Evolutionary conservation across 2,797 vertebrate genomes (phyloP).

Genomic region (Esox lucius): DNA sequence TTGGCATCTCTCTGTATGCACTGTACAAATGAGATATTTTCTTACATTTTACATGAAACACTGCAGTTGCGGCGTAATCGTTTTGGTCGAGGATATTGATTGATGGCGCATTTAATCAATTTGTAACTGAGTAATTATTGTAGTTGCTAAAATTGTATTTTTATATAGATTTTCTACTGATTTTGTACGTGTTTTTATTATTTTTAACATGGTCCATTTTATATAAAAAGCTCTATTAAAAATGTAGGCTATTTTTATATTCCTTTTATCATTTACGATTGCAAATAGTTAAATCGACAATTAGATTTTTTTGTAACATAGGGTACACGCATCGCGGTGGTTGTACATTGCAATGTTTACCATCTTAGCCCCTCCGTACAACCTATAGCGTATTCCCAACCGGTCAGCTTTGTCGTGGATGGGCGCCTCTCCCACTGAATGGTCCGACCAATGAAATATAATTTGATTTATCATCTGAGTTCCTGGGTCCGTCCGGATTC

Average conservation of each 20-base stretch:
- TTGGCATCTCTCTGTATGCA: background rate
- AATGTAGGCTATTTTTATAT: background rate
- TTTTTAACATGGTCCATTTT: constrained; percentile 9
- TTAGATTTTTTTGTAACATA: background rate
- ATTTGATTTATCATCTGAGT: constrained; percentile 45
- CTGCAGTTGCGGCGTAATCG: background rate
- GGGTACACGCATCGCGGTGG: background rate
- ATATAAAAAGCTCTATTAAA: background rate
- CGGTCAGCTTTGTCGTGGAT: constrained; percentile 53
- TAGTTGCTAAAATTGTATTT: constrained; percentile 5
- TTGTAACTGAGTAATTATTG: constrained; percentile 8
- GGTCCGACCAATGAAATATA: constrained; percentile 22
- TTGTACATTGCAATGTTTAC: constrained; percentile 7
- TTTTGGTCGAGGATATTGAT: constrained; percentile 16
- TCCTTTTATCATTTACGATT: background rate
- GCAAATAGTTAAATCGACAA: background rate
- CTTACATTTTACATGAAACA: background rate
- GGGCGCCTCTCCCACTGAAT: constrained; percentile 47
- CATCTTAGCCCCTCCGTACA: constrained; percentile 33
- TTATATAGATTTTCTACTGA: background rate
- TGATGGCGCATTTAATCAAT: constrained; percentile 17
- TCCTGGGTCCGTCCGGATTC: constrained; percentile 31
- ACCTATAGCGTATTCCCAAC: constrained; percentile 44
- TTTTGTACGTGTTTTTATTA: background rate
- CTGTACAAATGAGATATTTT: background rate